A percentile compares a stretch with the other conserved stretches of the same genome.
Evolutionary conservation across 2,113 vertebrate species (phyloP).

Genomic region (Toxotes jaculatrix): DNA sequence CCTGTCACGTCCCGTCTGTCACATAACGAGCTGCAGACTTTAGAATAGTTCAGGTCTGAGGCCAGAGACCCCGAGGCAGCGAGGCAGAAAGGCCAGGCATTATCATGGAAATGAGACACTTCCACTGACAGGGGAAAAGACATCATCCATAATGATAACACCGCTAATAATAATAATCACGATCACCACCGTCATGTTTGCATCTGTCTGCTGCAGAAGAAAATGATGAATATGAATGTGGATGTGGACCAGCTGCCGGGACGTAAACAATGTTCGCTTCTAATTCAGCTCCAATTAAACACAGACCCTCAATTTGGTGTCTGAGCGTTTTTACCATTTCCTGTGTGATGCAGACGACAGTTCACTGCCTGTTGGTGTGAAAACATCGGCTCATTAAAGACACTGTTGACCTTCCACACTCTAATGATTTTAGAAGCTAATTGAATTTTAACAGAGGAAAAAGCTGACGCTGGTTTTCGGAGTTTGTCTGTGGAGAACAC

Average conservation of each 20-base stretch:
- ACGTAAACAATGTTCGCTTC: not conserved
- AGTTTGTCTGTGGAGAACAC: too few relatives aligned
- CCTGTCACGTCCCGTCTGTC: too few relatives aligned
- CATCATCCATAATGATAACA: conserved; percentile 2
- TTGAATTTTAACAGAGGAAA: not conserved
- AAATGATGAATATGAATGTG: conserved; percentile 23
- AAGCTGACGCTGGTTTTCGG: too few relatives aligned
- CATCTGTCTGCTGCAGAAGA: not conserved
- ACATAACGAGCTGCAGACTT: too few relatives aligned
- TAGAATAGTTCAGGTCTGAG: not conserved
- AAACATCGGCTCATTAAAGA: not conserved
- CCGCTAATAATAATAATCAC: conserved; percentile 14
- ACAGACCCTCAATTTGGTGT: not conserved
- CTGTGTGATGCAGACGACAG: not conserved
- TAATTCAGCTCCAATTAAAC: conserved; percentile 13
- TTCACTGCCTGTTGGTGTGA: not conserved
- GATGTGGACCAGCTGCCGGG: not conserved
- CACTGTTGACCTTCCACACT: conserved; percentile 6
- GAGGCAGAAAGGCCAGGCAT: not conserved
- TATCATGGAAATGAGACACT: conserved; percentile 44
- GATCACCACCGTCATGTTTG: not conserved
- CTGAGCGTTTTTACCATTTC: not conserved
- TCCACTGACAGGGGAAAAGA: not conserved
- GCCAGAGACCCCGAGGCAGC: not conserved
- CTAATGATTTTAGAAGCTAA: not conserved